Evolutionary conservation across 2,797 vertebrate species (phyloP), one percentile per base, ranked within the genome.

Genomic region (Salarias fasciatus): DNA sequence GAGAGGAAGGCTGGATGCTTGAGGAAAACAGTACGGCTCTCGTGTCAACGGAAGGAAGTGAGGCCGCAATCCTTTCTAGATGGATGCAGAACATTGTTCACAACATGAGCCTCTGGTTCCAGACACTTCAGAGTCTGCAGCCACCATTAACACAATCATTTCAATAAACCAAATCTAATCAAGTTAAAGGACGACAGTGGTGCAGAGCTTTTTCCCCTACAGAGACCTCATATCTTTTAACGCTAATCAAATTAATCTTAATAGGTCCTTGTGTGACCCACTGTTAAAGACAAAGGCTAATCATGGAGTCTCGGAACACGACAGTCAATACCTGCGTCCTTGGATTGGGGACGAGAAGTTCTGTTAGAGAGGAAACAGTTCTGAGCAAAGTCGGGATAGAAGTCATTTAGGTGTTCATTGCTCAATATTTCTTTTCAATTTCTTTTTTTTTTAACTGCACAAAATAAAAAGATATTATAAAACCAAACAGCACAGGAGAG

Each of bases 161-260:
- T 79, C 43, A 54, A 56, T 54, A 50, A 53, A 74, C 79, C 47
- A 24, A 41, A 53, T 65, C 28, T 72, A 62, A 79, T 72, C 44
- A 59, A 38, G 38, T 63, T 69, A 48, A 79, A 67, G 45, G 48
- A 68, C 57, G 63, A 47, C 44, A 46, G n/a, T 41, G 37, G 44
- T 61, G 53, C 48, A 31, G 43, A 48, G 40, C 12, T 11, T n/a
- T 50, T 45, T 40, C 51, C 42, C 60, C 63, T 9, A 13, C 54
- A 41, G 36, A 64, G 54, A 33, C 31, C 45, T 69, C 29, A 29
- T 15, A 68, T 62, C 41, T 56, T 71, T 38, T 54, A 49, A 56
- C 59, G 52, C 41, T 18, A 43, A 74, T 65, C 71, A 45, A 62
- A 83, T 75, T 54, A n/a, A 62, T 68, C 69, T 63, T 37, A 80